Percentiles rank a stretch among this genome's conserved stretches.
These are phyloP conservation scores for Mesochorus sp. DNA, from an alignment of 2,888 invertebrate species.

Conservation along the genomic window DNA sequence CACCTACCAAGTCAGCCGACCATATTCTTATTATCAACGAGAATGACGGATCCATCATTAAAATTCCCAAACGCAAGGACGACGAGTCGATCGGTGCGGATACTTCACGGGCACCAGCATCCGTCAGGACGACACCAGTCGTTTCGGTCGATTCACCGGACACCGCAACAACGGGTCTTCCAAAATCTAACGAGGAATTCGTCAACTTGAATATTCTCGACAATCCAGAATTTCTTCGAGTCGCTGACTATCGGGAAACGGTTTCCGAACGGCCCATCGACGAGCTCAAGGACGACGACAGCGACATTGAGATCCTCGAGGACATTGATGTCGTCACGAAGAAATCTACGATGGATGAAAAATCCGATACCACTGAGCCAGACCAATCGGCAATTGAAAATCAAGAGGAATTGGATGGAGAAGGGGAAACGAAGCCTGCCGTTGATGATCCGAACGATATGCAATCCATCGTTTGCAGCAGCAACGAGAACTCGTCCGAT, in stretches of 20 bases:
- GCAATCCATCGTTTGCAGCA: constrained; percentile 44
- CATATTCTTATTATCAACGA: constrained; percentile 47
- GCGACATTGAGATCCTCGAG: constrained; percentile 77
- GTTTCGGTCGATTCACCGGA: constrained; percentile 22
- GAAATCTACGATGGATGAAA: constrained; percentile 9
- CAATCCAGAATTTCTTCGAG: constrained; percentile 69
- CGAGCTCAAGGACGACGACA: constrained; percentile 69
- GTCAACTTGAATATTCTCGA: constrained; percentile 75
- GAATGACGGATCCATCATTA: constrained; percentile 7
- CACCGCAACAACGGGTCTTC: constrained; percentile 51
- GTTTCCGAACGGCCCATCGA: no score
- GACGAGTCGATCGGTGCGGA: neutral
- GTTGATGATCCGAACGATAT: neutral
- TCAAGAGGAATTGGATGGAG: no score
- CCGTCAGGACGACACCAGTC: constrained; percentile 62
- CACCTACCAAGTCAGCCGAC: constrained; percentile 31
- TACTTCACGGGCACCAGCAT: constrained; percentile 1
- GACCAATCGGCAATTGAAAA: no score
- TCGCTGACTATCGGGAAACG: neutral
- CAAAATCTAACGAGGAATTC: constrained; percentile 71
- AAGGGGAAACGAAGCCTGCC: neutral
- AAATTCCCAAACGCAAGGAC: constrained; percentile 22
- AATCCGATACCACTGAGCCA: no score
- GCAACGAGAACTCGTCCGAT: constrained; percentile 60
- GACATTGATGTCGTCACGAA: constrained; percentile 44